Percentiles rank a stretch among this genome's conserved stretches.
These are phyloP conservation scores for Antennarius maculatus DNA, from an alignment of 2,797 vertebrate genomes.

Conservation along the genomic window DNA sequence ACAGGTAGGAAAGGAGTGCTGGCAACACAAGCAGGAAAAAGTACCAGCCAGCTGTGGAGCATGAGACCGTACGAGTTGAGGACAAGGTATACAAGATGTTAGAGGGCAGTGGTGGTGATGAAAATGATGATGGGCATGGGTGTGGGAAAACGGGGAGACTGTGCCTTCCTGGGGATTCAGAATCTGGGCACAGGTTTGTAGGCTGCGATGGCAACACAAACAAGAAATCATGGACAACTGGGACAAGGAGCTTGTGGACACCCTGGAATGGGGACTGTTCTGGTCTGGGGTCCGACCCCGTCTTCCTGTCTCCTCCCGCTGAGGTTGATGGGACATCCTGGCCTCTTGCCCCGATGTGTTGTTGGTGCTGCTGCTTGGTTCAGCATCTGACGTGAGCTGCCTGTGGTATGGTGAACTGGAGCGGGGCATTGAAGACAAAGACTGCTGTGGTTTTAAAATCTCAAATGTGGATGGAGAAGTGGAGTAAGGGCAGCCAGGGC, in stretches of 20 bases:
- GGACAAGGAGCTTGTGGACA: slow-evolving; percentile 43
- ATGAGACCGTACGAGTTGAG: slow-evolving; percentile 59
- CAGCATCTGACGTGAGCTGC: slow-evolving; percentile 44
- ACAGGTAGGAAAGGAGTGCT: slow-evolving; percentile 67
- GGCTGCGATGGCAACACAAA: slow-evolving; percentile 74
- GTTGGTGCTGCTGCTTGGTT: slow-evolving; percentile 51
- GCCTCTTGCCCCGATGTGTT: slow-evolving; percentile 21
- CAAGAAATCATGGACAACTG: slow-evolving; percentile 77
- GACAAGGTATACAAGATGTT: slow-evolving; percentile 71
- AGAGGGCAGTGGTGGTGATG: slow-evolving; percentile 81
- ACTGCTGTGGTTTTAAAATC: slow-evolving; percentile 59
- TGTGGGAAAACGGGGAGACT: slow-evolving; percentile 52
- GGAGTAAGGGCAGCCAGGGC: slow-evolving; percentile 79
- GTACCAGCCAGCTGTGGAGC: slow-evolving; percentile 61
- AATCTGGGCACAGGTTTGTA: slow-evolving; percentile 70
- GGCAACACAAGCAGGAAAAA: slow-evolving; percentile 72
- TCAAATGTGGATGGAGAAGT: slow-evolving; percentile 57
- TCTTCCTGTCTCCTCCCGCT: slow-evolving; percentile 51
- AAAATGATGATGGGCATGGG: slow-evolving; percentile 74
- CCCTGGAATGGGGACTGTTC: slow-evolving; percentile 37
- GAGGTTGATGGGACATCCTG: slow-evolving; percentile 26
- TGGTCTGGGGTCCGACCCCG: slow-evolving; percentile 39
- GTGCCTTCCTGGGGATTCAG: slow-evolving; percentile 62
- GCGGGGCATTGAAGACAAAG: slow-evolving; percentile 14
- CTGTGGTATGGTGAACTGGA: slow-evolving; percentile 29